Evolutionary conservation across 2,888 invertebrate species (phyloP), one percentile per base, ranked within the genome.

Genomic region (Itoplectis maculator): DNA sequence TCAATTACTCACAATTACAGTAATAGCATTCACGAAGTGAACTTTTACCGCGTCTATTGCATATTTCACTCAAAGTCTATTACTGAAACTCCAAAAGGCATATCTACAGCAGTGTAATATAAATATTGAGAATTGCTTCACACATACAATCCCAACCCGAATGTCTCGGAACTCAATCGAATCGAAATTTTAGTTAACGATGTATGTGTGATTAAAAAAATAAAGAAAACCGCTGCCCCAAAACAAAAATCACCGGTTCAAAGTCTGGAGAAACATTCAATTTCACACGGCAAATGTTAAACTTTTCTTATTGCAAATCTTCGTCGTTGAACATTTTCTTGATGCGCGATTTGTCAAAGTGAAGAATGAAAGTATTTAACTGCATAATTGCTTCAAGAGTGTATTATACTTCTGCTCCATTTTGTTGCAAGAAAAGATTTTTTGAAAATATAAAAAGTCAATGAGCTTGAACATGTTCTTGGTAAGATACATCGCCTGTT

Each of bases 1-100:
- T 61, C 61, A 61, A 61, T 61, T 61, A 40, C 18, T 15, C 37
- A 61, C 40, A 37, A 61, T 59, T 35, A 37, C 15, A 37, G 15
- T 40, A 20, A 20, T 8, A 23, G 2, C 37, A 40, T 61, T 18
- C 35, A 15, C 37, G 2, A 37, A 18, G 7, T 2, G 15, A 37
- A 61, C 6, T 37, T 35, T 37, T 7, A 8, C 15, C 61, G 18
- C 37, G 40, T 40, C 15, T 9, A 61, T 61, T 9, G 35, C 37
- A 61, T 61, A 37, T 35, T 35, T 59, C 35, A 35, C 56, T 59
- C 35, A 29, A 35, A 59, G n/a, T 59, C 8, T 35, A 35, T 23
- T 23, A 51, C 49, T 51, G 0, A 6, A 11, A n/a, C 23, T 23
- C 23, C 35, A 59, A 35, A 18, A 40, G 15, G 15, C 61, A 61